A percentile compares a stretch with the other conserved stretches of the same genome.
These are phyloP conservation scores for Calcarius lapponicus DNA, from an alignment of 2,797 vertebrate genomes.

Conservation along the genomic window DNA sequence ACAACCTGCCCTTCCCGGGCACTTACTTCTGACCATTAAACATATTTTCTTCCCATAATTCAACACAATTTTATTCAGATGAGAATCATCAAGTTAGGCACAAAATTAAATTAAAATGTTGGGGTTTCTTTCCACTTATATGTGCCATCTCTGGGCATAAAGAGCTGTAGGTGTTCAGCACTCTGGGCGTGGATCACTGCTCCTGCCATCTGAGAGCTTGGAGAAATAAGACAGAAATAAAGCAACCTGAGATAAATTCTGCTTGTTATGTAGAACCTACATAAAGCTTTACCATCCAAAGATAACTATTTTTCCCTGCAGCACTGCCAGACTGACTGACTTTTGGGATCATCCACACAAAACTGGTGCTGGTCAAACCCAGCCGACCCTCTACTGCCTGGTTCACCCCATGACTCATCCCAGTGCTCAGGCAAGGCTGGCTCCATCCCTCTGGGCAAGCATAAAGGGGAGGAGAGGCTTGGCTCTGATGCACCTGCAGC, in stretches of 20 bases:
- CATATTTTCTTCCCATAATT: not conserved
- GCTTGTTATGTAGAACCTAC: not conserved
- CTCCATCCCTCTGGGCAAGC: not conserved
- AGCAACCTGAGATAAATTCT: not conserved
- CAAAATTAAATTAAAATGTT: not conserved
- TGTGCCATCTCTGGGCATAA: not conserved
- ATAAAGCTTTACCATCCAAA: not conserved
- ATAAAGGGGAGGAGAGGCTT: not conserved
- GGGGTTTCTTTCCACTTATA: accelerated
- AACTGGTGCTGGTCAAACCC: not conserved
- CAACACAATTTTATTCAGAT: not conserved
- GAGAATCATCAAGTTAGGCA: not conserved
- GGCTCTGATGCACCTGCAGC: not conserved
- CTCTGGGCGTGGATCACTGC: not conserved
- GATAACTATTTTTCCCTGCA: not conserved
- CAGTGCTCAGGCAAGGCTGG: not conserved
- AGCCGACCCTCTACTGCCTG: accelerated
- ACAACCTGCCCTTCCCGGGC: not conserved
- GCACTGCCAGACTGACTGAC: not conserved
- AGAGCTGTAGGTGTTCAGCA: not conserved
- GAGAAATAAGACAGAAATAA: not conserved
- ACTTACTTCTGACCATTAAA: not conserved
- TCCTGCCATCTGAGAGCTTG: not conserved
- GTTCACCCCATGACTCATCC: not conserved
- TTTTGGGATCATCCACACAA: not conserved